Base-by-base conservation (phyloP, 2,888 invertebrate genomes). In the Latrodectus elegans region DNA sequence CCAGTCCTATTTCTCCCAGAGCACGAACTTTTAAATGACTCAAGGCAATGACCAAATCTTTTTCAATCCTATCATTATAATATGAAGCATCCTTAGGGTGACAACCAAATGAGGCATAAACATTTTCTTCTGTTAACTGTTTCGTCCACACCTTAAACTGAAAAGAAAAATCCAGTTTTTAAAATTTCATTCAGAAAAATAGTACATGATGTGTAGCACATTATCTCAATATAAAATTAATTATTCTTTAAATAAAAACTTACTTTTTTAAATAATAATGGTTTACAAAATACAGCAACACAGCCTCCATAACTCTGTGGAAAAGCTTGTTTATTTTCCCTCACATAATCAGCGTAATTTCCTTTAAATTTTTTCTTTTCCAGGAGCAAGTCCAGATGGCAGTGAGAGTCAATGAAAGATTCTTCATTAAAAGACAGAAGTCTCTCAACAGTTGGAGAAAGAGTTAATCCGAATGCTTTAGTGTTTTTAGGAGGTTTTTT, bases 1-100 rank as follows among this genome's bases (percentile, higher is more conserved):
- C 93, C 12, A 93, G 91, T 1, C 93, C 93, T 74, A 93, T 93
- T 90, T 93, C 93, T 49, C 93, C 93, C 4, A 93, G 89, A 9
- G 93, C 93, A 14, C 92, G 91, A 51, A 92, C 91, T 88, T 92
- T 92, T 8, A 84, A 89, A 77, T 91, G 91, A 15, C 86, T 14
- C 1, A 89, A 77, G 6, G 90, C 90, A 1, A 88, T 12, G 3
- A 67, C 51, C 14, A 90, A 81, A 52, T 86, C 49, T 12, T 49
- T 49, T 64, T 90, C 88, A 17, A 89, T 80, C 9, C 84, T 76
- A 1, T 89, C 80, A 68, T 84, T 77, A 73, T 89, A 91, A 72
- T 79, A 64, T 65, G 89, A 53, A 15, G 90, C 91, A 68, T 88
- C 86, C 79, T 92, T 91, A 8, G 92, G 92, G 89, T 92, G 92